These are phyloP conservation scores for Desmodus rotundus DNA, from an alignment of 2,113 vertebrate genomes.

Conservation along the genomic window DNA sequence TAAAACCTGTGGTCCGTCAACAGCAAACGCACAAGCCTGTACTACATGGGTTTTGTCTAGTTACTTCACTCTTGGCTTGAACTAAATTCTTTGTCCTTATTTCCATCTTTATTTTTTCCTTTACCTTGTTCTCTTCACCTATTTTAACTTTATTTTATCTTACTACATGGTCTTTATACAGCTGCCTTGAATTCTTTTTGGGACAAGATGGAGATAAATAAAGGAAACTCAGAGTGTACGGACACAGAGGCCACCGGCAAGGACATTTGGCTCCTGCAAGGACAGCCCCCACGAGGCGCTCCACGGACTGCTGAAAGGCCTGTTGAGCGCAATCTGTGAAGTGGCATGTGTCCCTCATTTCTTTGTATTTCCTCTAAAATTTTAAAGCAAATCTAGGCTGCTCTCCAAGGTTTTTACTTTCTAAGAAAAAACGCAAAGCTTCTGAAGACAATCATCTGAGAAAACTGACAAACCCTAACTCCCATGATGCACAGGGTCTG, in stretches of 20 bases:
- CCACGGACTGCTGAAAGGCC: background rate
- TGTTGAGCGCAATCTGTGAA: background rate
- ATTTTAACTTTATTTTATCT: slow-evolving; percentile 34
- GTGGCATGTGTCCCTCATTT: background rate
- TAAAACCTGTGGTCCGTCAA: background rate
- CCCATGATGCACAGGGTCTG: background rate
- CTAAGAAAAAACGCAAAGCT: background rate
- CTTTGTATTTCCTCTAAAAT: slow-evolving; percentile 27
- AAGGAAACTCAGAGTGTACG: background rate
- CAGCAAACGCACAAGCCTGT: background rate
- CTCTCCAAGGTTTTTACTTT: background rate
- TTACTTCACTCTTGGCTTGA: background rate
- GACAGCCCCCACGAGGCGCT: background rate
- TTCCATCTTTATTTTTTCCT: background rate
- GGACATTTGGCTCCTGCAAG: background rate
- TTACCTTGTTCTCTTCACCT: background rate
- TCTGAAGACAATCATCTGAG: background rate
- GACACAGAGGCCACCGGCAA: background rate
- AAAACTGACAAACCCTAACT: background rate
- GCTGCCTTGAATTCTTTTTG: background rate
- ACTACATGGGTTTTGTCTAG: background rate
- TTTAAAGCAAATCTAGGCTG: background rate
- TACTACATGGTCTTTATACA: background rate
- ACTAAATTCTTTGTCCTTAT: background rate
- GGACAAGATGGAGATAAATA: background rate